Base-by-base conservation (phyloP, 2,113 vertebrate genomes). In the Syrmaticus mikado region DNA sequence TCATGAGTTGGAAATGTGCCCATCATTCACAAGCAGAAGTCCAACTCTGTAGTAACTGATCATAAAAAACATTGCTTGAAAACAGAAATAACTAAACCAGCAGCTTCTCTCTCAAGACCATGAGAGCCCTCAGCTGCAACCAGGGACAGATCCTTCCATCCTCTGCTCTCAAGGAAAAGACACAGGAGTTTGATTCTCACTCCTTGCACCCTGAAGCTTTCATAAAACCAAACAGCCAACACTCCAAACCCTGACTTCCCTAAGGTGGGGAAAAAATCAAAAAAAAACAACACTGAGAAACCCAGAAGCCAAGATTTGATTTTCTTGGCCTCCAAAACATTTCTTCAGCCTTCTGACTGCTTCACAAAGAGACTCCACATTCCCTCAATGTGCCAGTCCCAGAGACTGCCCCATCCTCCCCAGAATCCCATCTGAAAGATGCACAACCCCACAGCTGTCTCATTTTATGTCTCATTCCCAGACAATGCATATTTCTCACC, bases 221-320 rank as follows among this genome's bases (percentile, higher is more conserved):
- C 53, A 24, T 34, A 43, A 20, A 21, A 6, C 40, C 34, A 71
- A 28, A 13, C 15, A 52, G 18, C 72, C 15, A 16, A 19, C 0
- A 2, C 60, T n/a, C 40, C 27, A 41, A 76, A 1, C 20, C 38
- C 38, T 20, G 28, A 20, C 41, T 34, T 25, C 48, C 32, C 46
- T 13, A 11, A 40, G 50, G 6, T 14, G 10, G 43, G 53, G 11
- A 36, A 3, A 12, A 5, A 6, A 27, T 16, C 16, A 4, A 6
- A 11, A 6, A 11, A 11, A 68, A 12, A 20, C 61, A 36, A n/a
- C 10, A 9, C 4, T 0, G 0, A 75, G 77, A 57, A 24, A 55
- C 32, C 6, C 40, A 52, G 55, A 83, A 27, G 21, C 28, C 52
- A 62, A 40, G 32, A 64, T 72, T 68, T 70, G 5, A 13, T 79